phyloP scores from a whole-genome alignment of 2,888 invertebrate species.

The Zygothrica quintamaculata region DNA sequence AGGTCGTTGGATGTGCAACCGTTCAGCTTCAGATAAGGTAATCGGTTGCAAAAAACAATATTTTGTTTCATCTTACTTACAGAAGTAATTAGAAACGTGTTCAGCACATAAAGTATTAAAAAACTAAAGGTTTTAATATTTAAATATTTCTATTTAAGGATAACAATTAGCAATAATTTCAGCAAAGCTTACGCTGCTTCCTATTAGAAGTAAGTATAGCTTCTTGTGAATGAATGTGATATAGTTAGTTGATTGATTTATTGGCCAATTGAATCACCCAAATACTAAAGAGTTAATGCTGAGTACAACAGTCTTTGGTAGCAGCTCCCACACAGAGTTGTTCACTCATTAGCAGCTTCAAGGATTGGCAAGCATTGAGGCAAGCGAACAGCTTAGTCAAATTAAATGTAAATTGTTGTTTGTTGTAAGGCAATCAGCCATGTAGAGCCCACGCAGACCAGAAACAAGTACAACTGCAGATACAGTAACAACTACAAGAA shows the following conservation, averaged over 20 bases:
- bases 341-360: conserved; percentile 58
- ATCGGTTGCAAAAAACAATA: conserved; percentile 56
- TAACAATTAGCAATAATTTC: no score
- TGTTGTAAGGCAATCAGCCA: conserved; percentile 49
- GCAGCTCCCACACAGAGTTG: conserved; percentile 24
- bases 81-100: conserved; percentile 28
- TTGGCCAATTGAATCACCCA: neutral
- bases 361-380: conserved; percentile 5
- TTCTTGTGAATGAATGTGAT: no score
- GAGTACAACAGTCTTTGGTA: conserved; percentile 5
- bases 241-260: no score
- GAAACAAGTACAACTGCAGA: conserved; percentile 1
- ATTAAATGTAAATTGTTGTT: conserved; percentile 64
- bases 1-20: conserved; percentile 76
- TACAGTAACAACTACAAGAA: neutral
- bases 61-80: conserved; percentile 27
- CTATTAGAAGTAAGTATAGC: no score
- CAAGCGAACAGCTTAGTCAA: conserved; percentile 49
- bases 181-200: no score
- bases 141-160: no score
- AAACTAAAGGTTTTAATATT: no score
- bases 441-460: conserved; percentile 41
- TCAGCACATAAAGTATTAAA: neutral
- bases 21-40: conserved; percentile 76
- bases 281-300: neutral